Conservation (phyloP, 2,113 vertebrate species). For the Erythrocercus mccallii region DNA sequence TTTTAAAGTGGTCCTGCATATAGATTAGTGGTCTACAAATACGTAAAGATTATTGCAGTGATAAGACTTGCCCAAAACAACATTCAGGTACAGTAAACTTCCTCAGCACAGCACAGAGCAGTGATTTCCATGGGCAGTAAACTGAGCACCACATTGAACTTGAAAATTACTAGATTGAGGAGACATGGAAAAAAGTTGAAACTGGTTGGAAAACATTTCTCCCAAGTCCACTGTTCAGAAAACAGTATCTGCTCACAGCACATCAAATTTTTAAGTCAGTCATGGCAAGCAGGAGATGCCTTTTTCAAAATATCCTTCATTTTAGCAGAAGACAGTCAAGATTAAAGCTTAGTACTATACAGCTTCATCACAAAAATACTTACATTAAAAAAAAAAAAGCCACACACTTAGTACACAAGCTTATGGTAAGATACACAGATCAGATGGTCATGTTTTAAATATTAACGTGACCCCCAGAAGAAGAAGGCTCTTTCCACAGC, state of each 20-base stretch:
- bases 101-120: background rate
- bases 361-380: background rate
- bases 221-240: background rate
- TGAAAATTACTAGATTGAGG: background rate
- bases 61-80: background rate
- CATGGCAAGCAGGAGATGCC: background rate
- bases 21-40: background rate
- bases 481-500: background rate
- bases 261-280: background rate
- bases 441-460: background rate
- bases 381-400: background rate
- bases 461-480: background rate
- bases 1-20: background rate
- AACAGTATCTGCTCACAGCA: background rate
- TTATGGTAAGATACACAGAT: background rate
- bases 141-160: background rate
- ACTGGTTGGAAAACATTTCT: background rate
- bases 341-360: background rate
- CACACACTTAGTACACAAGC: background rate
- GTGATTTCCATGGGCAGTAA: background rate
- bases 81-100: background rate
- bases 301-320: background rate
- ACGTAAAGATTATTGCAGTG: background rate
- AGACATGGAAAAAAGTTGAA: background rate
- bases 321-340: background rate